Base-by-base conservation (phyloP, 1,140 invertebrate species). In the Akabosia matsudoensis region DNA sequence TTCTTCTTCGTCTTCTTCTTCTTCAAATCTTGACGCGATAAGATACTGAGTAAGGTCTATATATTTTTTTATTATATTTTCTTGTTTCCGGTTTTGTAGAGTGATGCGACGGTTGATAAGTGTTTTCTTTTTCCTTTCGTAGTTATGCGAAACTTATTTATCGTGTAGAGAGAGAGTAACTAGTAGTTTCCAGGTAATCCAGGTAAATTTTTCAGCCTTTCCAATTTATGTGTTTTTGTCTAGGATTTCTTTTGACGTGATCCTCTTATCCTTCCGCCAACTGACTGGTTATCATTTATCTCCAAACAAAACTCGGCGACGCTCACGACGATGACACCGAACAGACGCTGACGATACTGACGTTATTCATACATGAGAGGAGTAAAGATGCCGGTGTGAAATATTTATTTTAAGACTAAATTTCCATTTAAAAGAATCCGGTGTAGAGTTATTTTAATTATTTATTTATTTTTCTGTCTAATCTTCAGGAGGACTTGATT, bases 181-280 rank as follows among this genome's bases (percentile, higher is more conserved):
- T 67, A 67, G 61, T 22, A 30, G 28, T 67, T n/a, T 67, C 61
- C 61, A 67, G 61, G 61, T 67, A 67, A 67, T 67, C 61, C 61
- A 67, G 22, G 61, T 67, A 67, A 67, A 30, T 30, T 10, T 67
- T n/a, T n/a, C 61, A 67, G 61, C 61, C 61, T 67, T 67, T n/a
- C 37, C 37, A 45, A 45, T 45, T 45, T 45, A 18, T 45, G 7
- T 10, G 37, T 7, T 10, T 45, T 45, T 45, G 7, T 45, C 18
- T 45, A 7, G 37, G 7, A 7, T 45, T 45, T 18, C 37, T 45
- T 45, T 45, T 10, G 28, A 24, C 61, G 31, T 10, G 31, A 67
- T 30, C 7, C 61, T 30, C 10, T 28, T n/a, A n/a, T n/a, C n/a
- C n/a, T 61, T 67, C 7, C n/a, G 61, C 30, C 28, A 28, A 67